phyloP scores from a whole-genome alignment of 2,113 vertebrate species.

The Bos javanicus region DNA sequence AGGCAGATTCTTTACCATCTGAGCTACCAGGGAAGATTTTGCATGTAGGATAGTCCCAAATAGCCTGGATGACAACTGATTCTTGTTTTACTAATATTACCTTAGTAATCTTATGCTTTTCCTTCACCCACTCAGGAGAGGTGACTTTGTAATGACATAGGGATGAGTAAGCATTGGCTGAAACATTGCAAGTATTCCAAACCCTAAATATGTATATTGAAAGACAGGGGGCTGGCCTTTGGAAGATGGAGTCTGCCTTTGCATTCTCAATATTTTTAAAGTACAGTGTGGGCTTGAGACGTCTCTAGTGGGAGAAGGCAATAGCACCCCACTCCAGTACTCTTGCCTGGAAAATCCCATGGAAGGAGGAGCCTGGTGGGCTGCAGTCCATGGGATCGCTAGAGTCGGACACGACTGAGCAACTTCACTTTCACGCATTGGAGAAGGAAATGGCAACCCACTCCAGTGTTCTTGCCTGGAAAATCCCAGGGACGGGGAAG shows the following conservation, averaged over 20 bases:
- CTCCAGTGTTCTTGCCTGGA: no score
- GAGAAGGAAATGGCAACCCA: no score
- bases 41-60: not conserved
- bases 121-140: not conserved
- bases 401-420: no score
- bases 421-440: no score
- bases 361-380: no score
- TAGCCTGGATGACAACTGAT: not conserved
- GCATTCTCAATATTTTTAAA: not conserved
- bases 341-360: no score
- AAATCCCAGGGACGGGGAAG: no score
- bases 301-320: not conserved
- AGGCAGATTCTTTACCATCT: not conserved
- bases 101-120: not conserved
- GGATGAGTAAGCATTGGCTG: not conserved
- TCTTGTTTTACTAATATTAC: not conserved
- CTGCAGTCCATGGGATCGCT: no score
- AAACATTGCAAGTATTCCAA: not conserved
- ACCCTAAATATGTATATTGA: not conserved
- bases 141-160: not conserved
- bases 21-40: not conserved
- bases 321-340: no score
- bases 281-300: not conserved
- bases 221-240: not conserved
- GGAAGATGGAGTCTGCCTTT: not conserved